Evolutionary conservation across 1,140 invertebrate species (phyloP).

Genomic region (Lepeophtheirus salmonis): DNA sequence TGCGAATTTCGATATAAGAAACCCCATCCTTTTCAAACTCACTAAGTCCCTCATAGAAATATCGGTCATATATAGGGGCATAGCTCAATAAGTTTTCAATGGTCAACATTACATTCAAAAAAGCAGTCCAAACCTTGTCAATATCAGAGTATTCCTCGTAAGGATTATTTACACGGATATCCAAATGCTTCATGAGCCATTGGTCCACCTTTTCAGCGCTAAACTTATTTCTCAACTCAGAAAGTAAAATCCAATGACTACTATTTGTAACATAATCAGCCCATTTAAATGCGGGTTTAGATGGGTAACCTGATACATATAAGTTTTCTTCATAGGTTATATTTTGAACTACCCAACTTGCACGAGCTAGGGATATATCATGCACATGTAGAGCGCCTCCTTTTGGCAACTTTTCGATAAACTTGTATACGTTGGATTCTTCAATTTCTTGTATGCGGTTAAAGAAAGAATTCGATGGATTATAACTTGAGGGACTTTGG

Average conservation of each 20-base stretch:
- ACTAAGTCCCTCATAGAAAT: conserved; percentile 45
- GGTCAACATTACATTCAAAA: conserved; percentile 40
- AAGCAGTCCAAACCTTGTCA: conserved; percentile 45
- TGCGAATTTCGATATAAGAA: conserved; percentile 51
- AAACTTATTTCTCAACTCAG: conserved; percentile 34
- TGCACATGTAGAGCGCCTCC: conserved; percentile 51
- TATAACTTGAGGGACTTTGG: no score
- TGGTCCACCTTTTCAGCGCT: conserved; percentile 26
- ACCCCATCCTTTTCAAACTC: conserved; percentile 56
- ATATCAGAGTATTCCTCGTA: conserved; percentile 38
- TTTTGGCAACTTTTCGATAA: conserved; percentile 40
- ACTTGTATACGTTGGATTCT: conserved; percentile 41
- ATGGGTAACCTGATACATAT: conserved; percentile 38
- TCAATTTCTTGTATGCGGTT: conserved; percentile 38
- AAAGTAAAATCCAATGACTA: conserved; percentile 26
- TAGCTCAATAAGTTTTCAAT: conserved; percentile 42
- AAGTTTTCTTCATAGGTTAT: conserved; percentile 45
- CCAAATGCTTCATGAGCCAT: conserved; percentile 35
- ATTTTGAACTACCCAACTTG: conserved; percentile 43
- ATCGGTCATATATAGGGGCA: conserved; percentile 46
- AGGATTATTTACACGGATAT: conserved; percentile 40
- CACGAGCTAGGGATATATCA: conserved; percentile 40
- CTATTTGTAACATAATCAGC: conserved; percentile 17
- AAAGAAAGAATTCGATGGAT: conserved; percentile 45
- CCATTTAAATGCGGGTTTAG: conserved; percentile 24